Evolutionary conservation across 1,140 invertebrate genomes (phyloP).

Genomic region (Neodiprion fabricii): DNA sequence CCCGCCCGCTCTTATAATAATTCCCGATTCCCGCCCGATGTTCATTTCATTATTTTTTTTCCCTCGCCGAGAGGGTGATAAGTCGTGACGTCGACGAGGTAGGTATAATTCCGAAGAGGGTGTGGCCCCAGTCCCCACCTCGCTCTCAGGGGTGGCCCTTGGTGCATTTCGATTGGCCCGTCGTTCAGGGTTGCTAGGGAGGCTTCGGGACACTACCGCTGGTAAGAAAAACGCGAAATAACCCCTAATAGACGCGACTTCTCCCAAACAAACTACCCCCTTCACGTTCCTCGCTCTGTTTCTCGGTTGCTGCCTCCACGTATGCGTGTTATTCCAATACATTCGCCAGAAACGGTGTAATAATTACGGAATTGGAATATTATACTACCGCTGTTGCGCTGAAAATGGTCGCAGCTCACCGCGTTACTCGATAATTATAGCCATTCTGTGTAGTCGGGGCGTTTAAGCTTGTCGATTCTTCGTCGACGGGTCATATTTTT

Average conservation of each 20-base stretch:
- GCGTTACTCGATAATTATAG: too few species aligned
- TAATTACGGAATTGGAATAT: too few species aligned
- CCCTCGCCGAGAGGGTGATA: constrained; percentile 55
- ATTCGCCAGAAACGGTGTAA: too few species aligned
- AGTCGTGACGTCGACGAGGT: constrained; percentile 55
- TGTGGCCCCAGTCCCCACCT: constrained; percentile 9
- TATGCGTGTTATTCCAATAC: too few species aligned
- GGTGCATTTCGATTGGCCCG: constrained; percentile 47
- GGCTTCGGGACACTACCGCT: background rate
- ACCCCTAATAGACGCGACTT: constrained; percentile 5
- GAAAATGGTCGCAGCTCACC: too few species aligned
- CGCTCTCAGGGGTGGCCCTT: constrained; percentile 42
- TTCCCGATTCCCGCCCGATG: constrained; percentile 56
- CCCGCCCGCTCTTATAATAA: constrained; percentile 55
- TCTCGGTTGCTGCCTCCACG: too few species aligned
- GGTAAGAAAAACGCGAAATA: constrained; percentile 14
- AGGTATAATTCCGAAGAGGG: constrained; percentile 23
- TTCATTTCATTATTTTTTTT: constrained; percentile 63
- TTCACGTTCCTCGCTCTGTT: background rate
- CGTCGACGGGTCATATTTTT: too few species aligned
- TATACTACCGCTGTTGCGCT: too few species aligned
- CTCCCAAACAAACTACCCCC: constrained; percentile 5
- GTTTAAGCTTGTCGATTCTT: too few species aligned
- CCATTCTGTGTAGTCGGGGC: too few species aligned
- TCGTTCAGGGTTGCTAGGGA: constrained; percentile 1